A percentile compares a stretch with the other conserved stretches of the same genome.
phyloP scores from a whole-genome alignment of 1,140 invertebrate species.

The Ostrea edulis region DNA sequence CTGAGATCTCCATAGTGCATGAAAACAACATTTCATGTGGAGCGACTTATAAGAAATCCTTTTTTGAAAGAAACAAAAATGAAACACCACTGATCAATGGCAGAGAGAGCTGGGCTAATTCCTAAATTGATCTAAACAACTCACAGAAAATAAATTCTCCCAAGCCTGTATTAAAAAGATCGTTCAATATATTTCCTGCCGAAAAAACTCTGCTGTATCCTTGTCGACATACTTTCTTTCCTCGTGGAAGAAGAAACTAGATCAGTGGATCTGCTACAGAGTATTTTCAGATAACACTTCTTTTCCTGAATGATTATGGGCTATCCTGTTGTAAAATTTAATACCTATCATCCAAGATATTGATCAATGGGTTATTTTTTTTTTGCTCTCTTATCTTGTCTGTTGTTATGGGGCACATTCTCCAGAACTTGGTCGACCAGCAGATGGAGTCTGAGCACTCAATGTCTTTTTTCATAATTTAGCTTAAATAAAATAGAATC shows the following conservation, averaged over 20 bases:
- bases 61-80: constrained; percentile 5
- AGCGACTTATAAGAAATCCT: constrained; percentile 2
- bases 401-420: background rate
- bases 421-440: background rate
- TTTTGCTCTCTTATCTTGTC: background rate
- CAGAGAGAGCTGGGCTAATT: background rate
- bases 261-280: background rate
- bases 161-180: background rate
- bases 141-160: constrained; percentile 35
- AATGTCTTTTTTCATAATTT: background rate
- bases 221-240: background rate
- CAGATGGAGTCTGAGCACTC: too few species aligned
- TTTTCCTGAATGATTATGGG: constrained; percentile 16
- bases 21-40: constrained; percentile 34
- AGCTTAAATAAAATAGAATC: background rate
- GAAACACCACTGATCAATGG: background rate
- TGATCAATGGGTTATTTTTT: background rate
- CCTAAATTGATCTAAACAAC: background rate
- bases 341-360: constrained; percentile 6
- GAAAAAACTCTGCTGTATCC: background rate
- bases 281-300: constrained; percentile 14
- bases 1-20: constrained; percentile 25
- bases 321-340: constrained; percentile 27
- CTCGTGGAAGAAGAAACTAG: background rate
- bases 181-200: constrained; percentile 14